phyloP scores from a whole-genome alignment of 2,113 vertebrate genomes.

The Cyanoramphus novaezelandiae region DNA sequence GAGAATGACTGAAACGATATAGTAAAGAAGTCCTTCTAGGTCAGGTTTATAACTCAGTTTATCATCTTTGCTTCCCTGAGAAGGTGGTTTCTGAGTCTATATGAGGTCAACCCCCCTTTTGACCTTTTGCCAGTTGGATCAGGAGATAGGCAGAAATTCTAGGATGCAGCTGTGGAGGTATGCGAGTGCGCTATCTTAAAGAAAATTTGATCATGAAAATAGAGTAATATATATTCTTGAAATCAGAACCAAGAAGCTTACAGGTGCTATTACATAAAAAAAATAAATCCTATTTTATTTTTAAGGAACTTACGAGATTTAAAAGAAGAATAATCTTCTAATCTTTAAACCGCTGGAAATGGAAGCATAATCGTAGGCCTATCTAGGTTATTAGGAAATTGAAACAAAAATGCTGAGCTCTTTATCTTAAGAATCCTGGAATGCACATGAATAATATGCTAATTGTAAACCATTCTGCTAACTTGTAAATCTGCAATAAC shows the following conservation, averaged over 20 bases:
- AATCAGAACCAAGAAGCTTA: not conserved
- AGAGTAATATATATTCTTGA: not conserved
- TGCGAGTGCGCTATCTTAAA: not conserved
- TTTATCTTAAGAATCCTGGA: not conserved
- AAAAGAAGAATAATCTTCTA: not conserved
- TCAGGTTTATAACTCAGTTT: not conserved
- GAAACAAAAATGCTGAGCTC: not conserved
- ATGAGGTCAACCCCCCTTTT: not conserved
- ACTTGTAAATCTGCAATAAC: constrained; percentile 19
- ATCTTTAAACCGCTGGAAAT: not conserved
- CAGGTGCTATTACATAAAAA: not conserved
- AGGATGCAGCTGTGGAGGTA: not conserved
- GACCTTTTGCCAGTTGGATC: not conserved
- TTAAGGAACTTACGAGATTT: not conserved
- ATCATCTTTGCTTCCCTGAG: not conserved
- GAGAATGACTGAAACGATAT: not conserved
- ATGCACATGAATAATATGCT: not conserved
- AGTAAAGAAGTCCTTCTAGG: not conserved
- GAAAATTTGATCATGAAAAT: not conserved
- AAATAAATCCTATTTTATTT: constrained; percentile 30
- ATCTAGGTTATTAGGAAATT: not conserved
- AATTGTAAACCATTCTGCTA: constrained; percentile 1
- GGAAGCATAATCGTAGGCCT: not conserved
- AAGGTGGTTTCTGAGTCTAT: not conserved
- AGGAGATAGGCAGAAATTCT: not conserved